These are phyloP conservation scores for Chironomus riparius DNA, from an alignment of 2,888 invertebrate genomes.

Conservation along the genomic window DNA sequence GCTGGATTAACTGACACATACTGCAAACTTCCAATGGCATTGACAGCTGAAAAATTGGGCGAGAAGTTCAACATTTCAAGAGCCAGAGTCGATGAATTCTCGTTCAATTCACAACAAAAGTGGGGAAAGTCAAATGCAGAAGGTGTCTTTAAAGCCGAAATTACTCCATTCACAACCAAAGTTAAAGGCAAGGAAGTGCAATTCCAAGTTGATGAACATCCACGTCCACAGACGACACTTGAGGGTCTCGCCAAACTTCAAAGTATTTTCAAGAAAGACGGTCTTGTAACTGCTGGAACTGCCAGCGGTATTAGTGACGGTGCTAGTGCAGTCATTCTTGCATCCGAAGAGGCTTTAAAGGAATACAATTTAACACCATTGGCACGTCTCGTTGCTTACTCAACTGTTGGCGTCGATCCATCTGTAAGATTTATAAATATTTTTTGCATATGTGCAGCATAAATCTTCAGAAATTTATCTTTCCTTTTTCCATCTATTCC, in stretches of 20 bases:
- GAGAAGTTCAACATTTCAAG: constrained; percentile 71
- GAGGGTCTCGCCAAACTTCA: constrained; percentile 79
- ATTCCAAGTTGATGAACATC: constrained; percentile 85
- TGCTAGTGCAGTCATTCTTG: constrained; percentile 85
- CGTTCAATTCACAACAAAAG: constrained; percentile 71
- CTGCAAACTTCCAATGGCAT: constrained; percentile 88
- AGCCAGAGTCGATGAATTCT: constrained; percentile 77
- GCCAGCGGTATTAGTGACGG: constrained; percentile 98
- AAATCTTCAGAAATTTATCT: not conserved
- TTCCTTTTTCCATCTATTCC: constrained; percentile 32
- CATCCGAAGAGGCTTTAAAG: constrained; percentile 82
- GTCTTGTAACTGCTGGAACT: constrained; percentile 87
- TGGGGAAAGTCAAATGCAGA: constrained; percentile 83
- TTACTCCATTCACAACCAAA: constrained; percentile 75
- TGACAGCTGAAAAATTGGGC: constrained; percentile 90
- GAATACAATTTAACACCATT: constrained; percentile 74
- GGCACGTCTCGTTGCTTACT: constrained; percentile 83
- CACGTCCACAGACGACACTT: constrained; percentile 76
- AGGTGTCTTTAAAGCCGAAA: constrained; percentile 84
- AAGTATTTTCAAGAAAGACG: constrained; percentile 88
- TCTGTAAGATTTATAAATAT: not conserved
- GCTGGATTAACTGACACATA: constrained; percentile 73
- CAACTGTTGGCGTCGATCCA: constrained; percentile 92
- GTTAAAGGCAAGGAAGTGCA: constrained; percentile 72
- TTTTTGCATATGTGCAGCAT: not conserved